These are phyloP conservation scores for Betta splendens DNA, from an alignment of 2,797 vertebrate species.

Conservation along the genomic window DNA sequence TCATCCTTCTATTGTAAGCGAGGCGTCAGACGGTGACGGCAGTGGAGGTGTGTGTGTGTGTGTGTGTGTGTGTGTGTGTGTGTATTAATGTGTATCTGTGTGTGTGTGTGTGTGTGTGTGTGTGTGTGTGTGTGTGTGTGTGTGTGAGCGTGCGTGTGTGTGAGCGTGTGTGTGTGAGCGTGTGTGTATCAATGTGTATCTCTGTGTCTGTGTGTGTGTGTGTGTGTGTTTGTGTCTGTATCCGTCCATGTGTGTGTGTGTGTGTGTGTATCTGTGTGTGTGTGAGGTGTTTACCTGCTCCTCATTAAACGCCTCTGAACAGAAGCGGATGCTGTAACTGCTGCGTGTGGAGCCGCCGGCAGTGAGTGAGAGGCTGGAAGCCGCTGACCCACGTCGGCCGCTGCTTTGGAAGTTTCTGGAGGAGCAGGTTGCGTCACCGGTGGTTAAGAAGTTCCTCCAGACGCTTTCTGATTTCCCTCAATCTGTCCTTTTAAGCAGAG, in stretches of 20 bases:
- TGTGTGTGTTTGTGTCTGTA: conserved; percentile 12
- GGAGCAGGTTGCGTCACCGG: conserved; percentile 20
- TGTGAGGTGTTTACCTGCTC: conserved; percentile 30
- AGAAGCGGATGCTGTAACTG: conserved; percentile 11
- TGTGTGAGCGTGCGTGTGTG: too few relatives aligned
- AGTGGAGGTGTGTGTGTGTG: not conserved
- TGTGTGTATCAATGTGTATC: too few relatives aligned
- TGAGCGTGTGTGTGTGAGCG: too few relatives aligned
- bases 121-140: conserved; percentile 4
- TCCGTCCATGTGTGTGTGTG: conserved; percentile 8
- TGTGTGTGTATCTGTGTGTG: not conserved
- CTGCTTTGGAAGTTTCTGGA: conserved; percentile 11
- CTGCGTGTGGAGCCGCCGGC: too few relatives aligned
- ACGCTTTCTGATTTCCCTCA: conserved; percentile 10
- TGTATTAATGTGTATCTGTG: not conserved
- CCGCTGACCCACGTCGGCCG: conserved; percentile 9
- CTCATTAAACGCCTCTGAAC: conserved; percentile 24
- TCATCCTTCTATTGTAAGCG: not conserved
- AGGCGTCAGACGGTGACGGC: not conserved
- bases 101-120: conserved; percentile 1
- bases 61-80: too few relatives aligned
- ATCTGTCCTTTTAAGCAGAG: conserved; percentile 15
- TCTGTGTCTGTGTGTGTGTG: conserved; percentile 1
- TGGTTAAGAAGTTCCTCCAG: not conserved
- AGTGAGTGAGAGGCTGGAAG: conserved; percentile 34